Percentiles rank a stretch among this genome's conserved stretches.
phyloP scores from a whole-genome alignment of 2,888 invertebrate species.

The Euproctis similis region DNA sequence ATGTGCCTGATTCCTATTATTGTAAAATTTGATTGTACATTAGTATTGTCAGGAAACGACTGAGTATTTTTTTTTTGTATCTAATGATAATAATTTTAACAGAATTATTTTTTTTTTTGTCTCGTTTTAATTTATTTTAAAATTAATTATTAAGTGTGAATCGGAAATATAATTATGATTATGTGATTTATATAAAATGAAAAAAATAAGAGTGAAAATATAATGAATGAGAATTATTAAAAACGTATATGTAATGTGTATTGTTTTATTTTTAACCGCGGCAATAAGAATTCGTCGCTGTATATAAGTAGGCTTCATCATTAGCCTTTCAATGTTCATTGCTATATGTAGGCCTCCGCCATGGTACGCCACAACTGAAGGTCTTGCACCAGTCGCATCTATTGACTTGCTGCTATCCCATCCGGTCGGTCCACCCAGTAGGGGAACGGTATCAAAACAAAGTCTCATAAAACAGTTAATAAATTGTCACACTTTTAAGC shows the following conservation, averaged over 20 bases:
- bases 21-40: slow-evolving; percentile 69
- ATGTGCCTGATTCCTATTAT: slow-evolving; percentile 75
- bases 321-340: no score
- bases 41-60: slow-evolving; percentile 71
- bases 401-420: no score
- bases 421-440: no score
- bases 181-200: slow-evolving; percentile 70
- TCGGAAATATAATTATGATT: slow-evolving; percentile 70
- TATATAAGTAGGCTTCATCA: no score
- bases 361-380: no score
- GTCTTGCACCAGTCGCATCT: no score
- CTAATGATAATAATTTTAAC: slow-evolving; percentile 74
- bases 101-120: slow-evolving; percentile 64
- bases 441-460: no score
- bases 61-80: slow-evolving; percentile 72
- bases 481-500: no score
- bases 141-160: slow-evolving; percentile 72
- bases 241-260: slow-evolving; percentile 27
- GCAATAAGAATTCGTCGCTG: no score
- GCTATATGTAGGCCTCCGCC: no score
- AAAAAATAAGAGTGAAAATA: slow-evolving; percentile 70
- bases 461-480: no score
- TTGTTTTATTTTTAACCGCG: slow-evolving; percentile 15
- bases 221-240: slow-evolving; percentile 66
- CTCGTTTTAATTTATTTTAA: slow-evolving; percentile 71